Evolutionary conservation across 2,888 invertebrate species (phyloP), one percentile per base, ranked within the genome.

Genomic region (Nymphalis c-album): DNA sequence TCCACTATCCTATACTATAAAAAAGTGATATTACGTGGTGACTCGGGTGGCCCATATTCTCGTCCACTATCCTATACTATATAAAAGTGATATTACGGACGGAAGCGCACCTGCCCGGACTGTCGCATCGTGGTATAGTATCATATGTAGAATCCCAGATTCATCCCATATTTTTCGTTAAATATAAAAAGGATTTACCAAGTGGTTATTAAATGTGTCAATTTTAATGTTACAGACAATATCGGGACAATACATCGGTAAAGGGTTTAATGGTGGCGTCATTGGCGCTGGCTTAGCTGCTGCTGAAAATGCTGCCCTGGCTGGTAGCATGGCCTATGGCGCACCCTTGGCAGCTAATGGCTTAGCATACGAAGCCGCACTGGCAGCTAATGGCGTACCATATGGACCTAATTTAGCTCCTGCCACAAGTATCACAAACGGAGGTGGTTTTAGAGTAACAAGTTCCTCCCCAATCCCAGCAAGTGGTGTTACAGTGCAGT

Each of bases 401-500:
- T 57, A 57, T 40, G 57, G 57, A 8, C 40, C 57, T 8, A 40
- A n/a, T 18, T 18, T 40, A 40, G 55, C 26, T 26, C 7, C 67
- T 35, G 53, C 67, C 46, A 31, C 50, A 13, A 60, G 71, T 17
- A 53, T 67, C 2, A 48, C 62, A 0, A 72, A 60, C 17, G 74
- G 78, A 16, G 75, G 75, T 31, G 73, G 74, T 20, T 72, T 78
- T 50, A 63, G 72, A 60, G 75, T 78, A 5, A 72, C 74, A 18
- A 77, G 78, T 60, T 73, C 72, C 6, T 75, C 75, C 17, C 74
- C 74, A 17, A 70, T 73, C 10, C 69, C 75, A 26, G 73, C 77
- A 26, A 74, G 72, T 50, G 75, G 78, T 18, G 17, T 78, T 13
- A 73, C 70, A 1, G 73, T 77, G 16, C 72, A 74, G 5, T 75